Evolutionary conservation across 2,797 vertebrate species (phyloP).

Genomic region (Acrocephalus scirpaceus): DNA sequence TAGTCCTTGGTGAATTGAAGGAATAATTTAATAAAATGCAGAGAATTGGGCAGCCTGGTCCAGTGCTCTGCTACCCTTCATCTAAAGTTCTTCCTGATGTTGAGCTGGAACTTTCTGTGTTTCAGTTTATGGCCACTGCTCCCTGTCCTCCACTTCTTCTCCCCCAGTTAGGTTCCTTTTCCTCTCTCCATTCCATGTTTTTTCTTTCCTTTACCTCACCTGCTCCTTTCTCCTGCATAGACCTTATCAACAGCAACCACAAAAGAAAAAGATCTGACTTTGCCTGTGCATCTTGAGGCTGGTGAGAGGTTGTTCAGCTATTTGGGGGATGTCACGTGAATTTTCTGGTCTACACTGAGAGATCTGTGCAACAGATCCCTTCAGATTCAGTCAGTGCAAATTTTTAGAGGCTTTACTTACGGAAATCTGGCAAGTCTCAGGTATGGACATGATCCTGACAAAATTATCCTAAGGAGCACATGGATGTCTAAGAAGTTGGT

Average conservation of each 20-base stretch:
- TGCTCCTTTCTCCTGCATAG: neutral
- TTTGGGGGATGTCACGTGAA: accelerated
- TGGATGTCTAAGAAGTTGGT: neutral
- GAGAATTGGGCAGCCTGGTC: neutral
- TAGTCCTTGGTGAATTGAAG: neutral
- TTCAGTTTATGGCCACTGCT: neutral
- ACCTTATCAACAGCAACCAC: neutral
- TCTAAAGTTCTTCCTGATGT: neutral
- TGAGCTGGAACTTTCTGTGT: neutral
- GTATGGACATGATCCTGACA: neutral
- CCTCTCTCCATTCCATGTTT: accelerated
- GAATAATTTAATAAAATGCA: neutral
- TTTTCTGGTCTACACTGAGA: neutral
- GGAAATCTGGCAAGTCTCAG: neutral
- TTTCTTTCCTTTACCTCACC: neutral
- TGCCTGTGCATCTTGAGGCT: neutral
- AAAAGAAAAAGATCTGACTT: neutral
- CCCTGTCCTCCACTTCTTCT: neutral
- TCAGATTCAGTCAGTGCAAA: neutral
- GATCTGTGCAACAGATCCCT: neutral
- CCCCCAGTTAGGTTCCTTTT: neutral
- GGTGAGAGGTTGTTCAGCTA: neutral
- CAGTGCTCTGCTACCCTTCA: neutral
- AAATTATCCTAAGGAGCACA: neutral
- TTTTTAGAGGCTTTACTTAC: neutral